Evolutionary conservation across 2,888 invertebrate genomes (phyloP), one percentile per base, ranked within the genome.

Genomic region (Operophtera brumata): DNA sequence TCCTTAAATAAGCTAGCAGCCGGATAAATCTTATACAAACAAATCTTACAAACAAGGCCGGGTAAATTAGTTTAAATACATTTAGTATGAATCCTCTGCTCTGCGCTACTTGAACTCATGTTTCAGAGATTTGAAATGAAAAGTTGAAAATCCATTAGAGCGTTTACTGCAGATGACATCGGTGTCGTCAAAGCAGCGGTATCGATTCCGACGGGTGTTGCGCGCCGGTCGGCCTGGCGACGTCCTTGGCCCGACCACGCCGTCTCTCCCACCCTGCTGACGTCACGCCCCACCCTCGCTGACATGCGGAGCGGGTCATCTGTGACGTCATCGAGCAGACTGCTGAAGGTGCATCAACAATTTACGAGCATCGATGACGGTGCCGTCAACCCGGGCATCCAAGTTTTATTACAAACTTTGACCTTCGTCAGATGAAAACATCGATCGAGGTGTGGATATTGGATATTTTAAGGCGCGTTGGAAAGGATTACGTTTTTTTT

Each of bases 191-290:
- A 64, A 76, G 59, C 59, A 76, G 59, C 59, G 62, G 69, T 87
- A 89, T 89, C 80, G 89, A 89, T 89, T 86, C 73, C 68, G 72
- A 67, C 70, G 77, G 80, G 77, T 87, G 86, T 86, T 82, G 82
- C 85, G 84, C 79, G 82, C 70, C 82, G 75, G 88, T 87, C 86
- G 88, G 85, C 88, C 80, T 74, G 86, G 86, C 80, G 87, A 88
- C 87, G 89, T 82, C 89, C 89, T 89, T 89, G 89, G 87, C 84
- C 82, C 78, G 66, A 77, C 76, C 80, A 78, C 74, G 78, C 78
- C 79, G 82, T 82, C 82, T 78, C 75, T 65, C 69, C 70, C 71
- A 70, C 71, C 76, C 76, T 67, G 52, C 71, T 84, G 82, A 86
- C 88, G 86, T 86, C 86, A 86, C 82, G 60, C 64, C 78, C 73